Evolutionary conservation across 1,140 invertebrate species (phyloP), one percentile per base, ranked within the genome.

Genomic region (Dinoponera quadriceps): DNA sequence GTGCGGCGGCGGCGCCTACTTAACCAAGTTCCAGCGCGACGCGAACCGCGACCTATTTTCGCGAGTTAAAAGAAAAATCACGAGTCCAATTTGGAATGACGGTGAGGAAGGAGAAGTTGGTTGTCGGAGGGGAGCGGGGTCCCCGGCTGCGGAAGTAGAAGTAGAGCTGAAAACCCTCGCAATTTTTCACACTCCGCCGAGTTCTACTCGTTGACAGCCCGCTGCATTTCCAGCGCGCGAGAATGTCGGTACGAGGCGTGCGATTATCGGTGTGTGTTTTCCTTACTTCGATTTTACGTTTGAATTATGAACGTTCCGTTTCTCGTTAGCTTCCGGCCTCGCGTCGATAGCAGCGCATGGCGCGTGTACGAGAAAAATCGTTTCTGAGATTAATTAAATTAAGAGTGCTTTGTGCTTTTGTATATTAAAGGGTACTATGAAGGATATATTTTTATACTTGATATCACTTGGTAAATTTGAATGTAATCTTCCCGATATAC

Each of bases 31-130:
- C 7, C 33, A 44, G 22, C 29, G n/a, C 27, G 51, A 49, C 44
- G 59, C 16, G 25, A 54, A 33, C 73, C 44, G 59, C 73, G 65
- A 80, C 75, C 75, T 29, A 80, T 80, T 80, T 77, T 29, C 51
- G 25, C n/a, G 33, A 20, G 65, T 2, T n/a, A 66, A 66, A 69
- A 59, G 65, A 80, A 80, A 59, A 55, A 57, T 78, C 33, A 33
- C n/a, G 25, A 80, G 65, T 71, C 3, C 63, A 80, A 69, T 69
- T 80, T 38, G 18, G 4, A 59, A 13, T 14, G 55, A 13, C 20
- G 13, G 22, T 4, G 4, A 59, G 22, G 22, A 22, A 13, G n/a
- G 18, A n/a, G n/a, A n/a, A n/a, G n/a, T n/a, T n/a, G n/a, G n/a
- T n/a, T n/a, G n/a, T n/a, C 9, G 27, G 33, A 13, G 55, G 55